phyloP scores from a whole-genome alignment of 2,113 vertebrate genomes.

The Crotalus tigris region DNA sequence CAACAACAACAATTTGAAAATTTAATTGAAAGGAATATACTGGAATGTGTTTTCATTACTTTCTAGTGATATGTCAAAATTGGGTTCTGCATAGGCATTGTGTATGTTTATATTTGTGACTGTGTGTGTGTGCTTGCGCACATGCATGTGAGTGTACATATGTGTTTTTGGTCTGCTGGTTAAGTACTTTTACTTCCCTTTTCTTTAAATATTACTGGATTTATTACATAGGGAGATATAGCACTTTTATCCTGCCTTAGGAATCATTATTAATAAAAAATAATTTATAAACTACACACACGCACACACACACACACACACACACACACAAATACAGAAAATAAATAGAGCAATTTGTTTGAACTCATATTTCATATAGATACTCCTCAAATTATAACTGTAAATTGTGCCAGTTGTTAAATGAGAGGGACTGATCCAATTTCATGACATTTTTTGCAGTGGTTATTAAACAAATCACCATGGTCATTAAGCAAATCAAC shows the following conservation, averaged over 20 bases:
- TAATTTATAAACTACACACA: not conserved
- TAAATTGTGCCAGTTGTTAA: not conserved
- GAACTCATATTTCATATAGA: not conserved
- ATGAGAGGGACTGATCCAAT: not conserved
- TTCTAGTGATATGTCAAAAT: not conserved
- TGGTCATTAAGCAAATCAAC: not conserved
- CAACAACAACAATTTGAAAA: not conserved
- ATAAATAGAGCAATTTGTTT: not conserved
- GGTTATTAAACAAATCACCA: not conserved
- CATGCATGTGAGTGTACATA: not conserved
- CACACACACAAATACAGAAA: not conserved
- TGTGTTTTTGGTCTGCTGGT: not conserved
- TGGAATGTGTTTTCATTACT: not conserved
- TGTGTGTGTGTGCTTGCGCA: no score
- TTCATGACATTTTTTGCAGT: not conserved
- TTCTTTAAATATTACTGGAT: not conserved
- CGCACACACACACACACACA: not conserved
- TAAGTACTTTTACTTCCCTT: not conserved
- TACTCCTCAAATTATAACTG: no score
- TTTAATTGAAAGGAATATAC: not conserved
- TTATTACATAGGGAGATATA: not conserved
- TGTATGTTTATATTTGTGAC: not conserved
- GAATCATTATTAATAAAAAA: not conserved
- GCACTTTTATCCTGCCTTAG: not conserved
- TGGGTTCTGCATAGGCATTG: not conserved